Base-by-base conservation (phyloP, 2,797 vertebrate genomes). In the Sarcoramphus papa region DNA sequence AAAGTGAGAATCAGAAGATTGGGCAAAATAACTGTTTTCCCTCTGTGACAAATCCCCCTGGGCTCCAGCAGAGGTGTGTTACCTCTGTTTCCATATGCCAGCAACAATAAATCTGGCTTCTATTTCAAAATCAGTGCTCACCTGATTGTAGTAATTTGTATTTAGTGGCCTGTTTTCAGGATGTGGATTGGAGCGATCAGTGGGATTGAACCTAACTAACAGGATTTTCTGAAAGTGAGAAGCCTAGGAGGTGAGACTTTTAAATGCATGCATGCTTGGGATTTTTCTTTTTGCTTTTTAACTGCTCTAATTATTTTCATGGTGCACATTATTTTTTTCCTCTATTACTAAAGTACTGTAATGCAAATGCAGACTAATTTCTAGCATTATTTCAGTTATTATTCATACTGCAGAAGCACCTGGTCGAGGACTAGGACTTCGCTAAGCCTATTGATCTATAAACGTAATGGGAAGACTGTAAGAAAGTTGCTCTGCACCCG, bases 401-500 rank as follows among this genome's bases (percentile, higher is more conserved):
- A 2, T 24, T 91, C 17, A 6, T 69, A 4, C 21, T 64, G 54
- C 50, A 86, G 54, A 73, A 93, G 30, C 48, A 70, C 18, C 27
- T 37, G 7, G 14, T 41, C 0, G 0, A 81, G 57, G 31, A 40
- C 23, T 57, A 78, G 48, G 57, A 62, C 37, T 31, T 85, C 5
- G 0, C n/a, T 92, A 50, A 83, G 8, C 31, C 43, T 50, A 0
- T 6, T 33, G 75, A 27, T 56, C 30, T 41, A 0, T 51, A 51
- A 69, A 48, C 3, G 1, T 53, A 7, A 65, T 13, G 27, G 41
- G n/a, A 60, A 43, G 53, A 35, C 6, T 0, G 0, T 10, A 19
- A 13, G 33, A 37, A 47, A 37, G 27, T 50, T 84, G 31, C 33
- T 79, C 45, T 62, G 37, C 25, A 14, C 19, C 43, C 8, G 0